Evolutionary conservation across 1,140 invertebrate genomes (phyloP).

Genomic region (Platorchestia sp.): DNA sequence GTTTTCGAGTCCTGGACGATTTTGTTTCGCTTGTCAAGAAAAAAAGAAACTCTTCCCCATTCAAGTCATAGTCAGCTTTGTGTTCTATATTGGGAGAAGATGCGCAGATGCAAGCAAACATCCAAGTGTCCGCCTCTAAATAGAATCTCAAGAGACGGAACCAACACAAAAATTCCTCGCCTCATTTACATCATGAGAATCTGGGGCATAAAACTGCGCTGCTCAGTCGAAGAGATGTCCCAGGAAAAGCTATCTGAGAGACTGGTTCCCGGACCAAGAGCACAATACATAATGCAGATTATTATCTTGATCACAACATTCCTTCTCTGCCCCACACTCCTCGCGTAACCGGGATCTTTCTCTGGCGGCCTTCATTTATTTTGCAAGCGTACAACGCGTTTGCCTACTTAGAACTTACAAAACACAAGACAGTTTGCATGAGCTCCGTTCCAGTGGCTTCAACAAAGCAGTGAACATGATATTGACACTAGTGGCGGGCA

Average conservation of each 20-base stretch:
- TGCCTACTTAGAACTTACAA: too few relatives aligned
- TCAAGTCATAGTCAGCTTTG: background rate
- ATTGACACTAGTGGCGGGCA: too few relatives aligned
- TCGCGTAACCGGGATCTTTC: too few relatives aligned
- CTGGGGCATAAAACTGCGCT: background rate
- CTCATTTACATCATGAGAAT: background rate
- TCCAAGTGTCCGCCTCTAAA: background rate
- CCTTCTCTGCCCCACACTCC: too few relatives aligned
- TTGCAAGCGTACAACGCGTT: too few relatives aligned
- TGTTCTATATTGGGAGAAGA: background rate
- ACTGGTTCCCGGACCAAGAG: too few relatives aligned
- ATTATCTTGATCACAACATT: too few relatives aligned
- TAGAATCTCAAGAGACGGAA: background rate
- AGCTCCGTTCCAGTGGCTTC: too few relatives aligned
- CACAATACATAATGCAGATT: too few relatives aligned
- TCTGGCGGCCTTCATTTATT: too few relatives aligned
- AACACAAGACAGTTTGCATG: too few relatives aligned
- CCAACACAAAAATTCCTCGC: background rate
- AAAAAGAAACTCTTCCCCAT: background rate
- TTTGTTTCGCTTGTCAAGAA: background rate
- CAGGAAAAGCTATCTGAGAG: background rate
- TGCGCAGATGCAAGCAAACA: background rate
- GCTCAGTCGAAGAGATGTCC: background rate
- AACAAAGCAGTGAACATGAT: too few relatives aligned
- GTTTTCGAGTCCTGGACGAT: background rate